Evolutionary conservation across 2,113 vertebrate species (phyloP).

Genomic region (Mobula hypostoma): DNA sequence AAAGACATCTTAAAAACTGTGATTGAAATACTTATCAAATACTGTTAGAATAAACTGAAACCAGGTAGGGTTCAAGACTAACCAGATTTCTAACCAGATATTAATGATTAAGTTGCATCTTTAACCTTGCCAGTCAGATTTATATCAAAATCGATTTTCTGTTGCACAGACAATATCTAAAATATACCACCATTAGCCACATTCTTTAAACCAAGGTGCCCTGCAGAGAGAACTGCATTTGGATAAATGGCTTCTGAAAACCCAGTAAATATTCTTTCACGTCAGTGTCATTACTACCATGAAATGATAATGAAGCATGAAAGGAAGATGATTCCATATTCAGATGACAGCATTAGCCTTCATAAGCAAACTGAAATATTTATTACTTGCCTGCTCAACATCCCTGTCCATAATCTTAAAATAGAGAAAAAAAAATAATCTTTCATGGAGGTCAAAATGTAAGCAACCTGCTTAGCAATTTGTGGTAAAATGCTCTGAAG

Average conservation of each 20-base stretch:
- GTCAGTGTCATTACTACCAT: conserved; percentile 80
- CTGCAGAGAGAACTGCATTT: conserved; percentile 69
- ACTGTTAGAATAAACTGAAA: conserved; percentile 36
- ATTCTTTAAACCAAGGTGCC: conserved; percentile 78
- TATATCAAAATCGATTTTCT: conserved; percentile 38
- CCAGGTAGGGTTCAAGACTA: conserved; percentile 33
- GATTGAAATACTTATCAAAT: conserved; percentile 34
- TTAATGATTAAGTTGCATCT: conserved; percentile 37
- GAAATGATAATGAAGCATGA: conserved; percentile 88
- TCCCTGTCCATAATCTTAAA: conserved; percentile 72
- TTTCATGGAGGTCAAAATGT: conserved; percentile 30
- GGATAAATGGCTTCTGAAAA: conserved; percentile 83
- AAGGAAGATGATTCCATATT: conserved; percentile 86
- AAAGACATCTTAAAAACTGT: conserved; percentile 25
- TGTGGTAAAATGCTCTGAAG: conserved; percentile 97
- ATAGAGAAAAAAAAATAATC: conserved; percentile 63
- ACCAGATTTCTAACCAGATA: conserved; percentile 38
- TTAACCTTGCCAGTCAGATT: conserved; percentile 38
- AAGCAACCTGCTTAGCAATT: conserved; percentile 84
- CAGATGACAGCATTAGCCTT: conserved; percentile 84
- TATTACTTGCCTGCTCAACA: conserved; percentile 79
- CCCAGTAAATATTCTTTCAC: conserved; percentile 82
- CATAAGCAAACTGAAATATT: conserved; percentile 92
- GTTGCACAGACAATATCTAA: conserved; percentile 38
- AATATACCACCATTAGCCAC: conserved; percentile 37